phyloP scores from a whole-genome alignment of 2,113 vertebrate species.

The Caranx melampygus region DNA sequence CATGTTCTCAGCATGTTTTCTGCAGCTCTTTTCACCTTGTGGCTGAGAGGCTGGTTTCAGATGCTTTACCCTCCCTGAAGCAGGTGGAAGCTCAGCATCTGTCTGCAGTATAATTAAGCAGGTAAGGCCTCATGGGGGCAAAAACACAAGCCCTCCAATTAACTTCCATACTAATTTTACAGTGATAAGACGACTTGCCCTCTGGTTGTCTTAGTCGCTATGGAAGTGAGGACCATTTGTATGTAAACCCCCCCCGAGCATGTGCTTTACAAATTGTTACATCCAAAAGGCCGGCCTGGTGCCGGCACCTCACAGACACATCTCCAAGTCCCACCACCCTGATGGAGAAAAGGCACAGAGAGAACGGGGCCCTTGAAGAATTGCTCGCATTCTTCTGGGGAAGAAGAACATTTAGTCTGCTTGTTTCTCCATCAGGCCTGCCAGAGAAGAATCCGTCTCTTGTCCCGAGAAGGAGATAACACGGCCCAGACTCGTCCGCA shows the following conservation, averaged over 20 bases:
- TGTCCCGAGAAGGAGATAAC: slow-evolving; percentile 59
- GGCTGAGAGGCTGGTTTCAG: background rate
- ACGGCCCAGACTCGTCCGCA: slow-evolving; percentile 43
- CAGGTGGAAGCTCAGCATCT: background rate
- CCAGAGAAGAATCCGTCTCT: slow-evolving; percentile 53
- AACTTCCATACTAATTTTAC: background rate
- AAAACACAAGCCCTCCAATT: background rate
- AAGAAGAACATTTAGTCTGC: slow-evolving; percentile 22
- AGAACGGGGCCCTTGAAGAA: background rate
- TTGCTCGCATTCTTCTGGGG: slow-evolving; percentile 20
- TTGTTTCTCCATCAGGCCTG: slow-evolving; percentile 54
- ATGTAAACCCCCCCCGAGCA: background rate
- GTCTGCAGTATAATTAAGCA: background rate
- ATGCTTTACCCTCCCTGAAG: background rate
- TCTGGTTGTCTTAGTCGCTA: background rate
- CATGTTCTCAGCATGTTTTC: background rate
- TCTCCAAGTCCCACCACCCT: background rate
- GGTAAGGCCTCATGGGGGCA: background rate
- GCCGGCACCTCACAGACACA: background rate
- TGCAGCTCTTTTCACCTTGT: too few relatives aligned
- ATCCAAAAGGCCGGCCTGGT: background rate
- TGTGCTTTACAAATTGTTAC: background rate
- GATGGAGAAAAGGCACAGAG: background rate
- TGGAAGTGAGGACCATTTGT: background rate
- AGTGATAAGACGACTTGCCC: background rate